Evolutionary conservation across 2,888 invertebrate genomes (phyloP).

Genomic region (Cancer borealis): DNA sequence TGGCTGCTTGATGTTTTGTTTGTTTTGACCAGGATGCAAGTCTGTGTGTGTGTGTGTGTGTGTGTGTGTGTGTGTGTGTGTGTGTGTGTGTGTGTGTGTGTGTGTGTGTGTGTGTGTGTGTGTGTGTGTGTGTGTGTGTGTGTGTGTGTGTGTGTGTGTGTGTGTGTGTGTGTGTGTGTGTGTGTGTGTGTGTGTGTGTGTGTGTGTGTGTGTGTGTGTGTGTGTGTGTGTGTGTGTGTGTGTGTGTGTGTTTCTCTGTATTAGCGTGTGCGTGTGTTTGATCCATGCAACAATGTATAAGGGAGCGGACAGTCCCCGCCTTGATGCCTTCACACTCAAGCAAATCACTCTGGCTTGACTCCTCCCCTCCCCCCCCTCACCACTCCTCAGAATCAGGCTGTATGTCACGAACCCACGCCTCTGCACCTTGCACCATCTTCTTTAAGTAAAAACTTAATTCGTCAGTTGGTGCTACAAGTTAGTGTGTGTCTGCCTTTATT

Average conservation of each 20-base stretch:
- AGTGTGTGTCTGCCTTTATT: neutral
- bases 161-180: slow-evolving; percentile 49
- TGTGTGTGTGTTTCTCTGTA: neutral
- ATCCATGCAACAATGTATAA: neutral
- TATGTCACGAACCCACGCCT: neutral
- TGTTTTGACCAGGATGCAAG: neutral
- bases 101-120: too few species aligned
- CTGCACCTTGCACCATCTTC: neutral
- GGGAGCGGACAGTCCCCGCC: neutral
- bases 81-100: too few species aligned
- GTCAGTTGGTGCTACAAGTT: neutral
- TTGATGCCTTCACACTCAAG: too few species aligned
- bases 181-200: neutral
- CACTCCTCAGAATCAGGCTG: neutral
- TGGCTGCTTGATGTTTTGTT: slow-evolving; percentile 2
- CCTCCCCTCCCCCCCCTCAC: neutral
- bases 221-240: neutral
- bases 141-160: slow-evolving; percentile 49
- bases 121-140: slow-evolving; percentile 46
- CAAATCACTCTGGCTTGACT: too few species aligned
- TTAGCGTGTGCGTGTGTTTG: neutral
- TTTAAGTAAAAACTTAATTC: neutral
- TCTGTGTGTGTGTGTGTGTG: neutral
- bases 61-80: too few species aligned
- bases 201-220: neutral